Evolutionary conservation across 2,888 invertebrate species (phyloP), one percentile per base, ranked within the genome.

Genomic region (Phyto melanocephala): DNA sequence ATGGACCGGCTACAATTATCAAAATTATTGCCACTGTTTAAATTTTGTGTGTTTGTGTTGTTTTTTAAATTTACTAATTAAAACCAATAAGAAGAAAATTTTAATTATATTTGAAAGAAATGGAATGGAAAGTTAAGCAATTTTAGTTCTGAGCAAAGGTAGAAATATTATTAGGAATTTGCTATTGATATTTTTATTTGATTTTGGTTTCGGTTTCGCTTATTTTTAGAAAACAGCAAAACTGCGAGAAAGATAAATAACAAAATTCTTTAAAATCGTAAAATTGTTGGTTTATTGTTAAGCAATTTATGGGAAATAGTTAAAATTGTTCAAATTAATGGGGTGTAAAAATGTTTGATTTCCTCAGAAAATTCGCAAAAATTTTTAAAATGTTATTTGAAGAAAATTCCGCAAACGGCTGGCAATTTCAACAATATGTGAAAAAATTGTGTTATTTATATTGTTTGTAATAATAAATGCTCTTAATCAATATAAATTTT

Each of bases 121-220:
- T 82, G 79, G 67, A 75, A 79, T 79, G 79, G 76, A 79, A 79
- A 67, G 67, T 72, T 79, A 75, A 76, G 47, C 60, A 76, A 77
- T 71, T 82, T 60, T 60, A 20, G n/a, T 63, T 4, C n/a, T 47
- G 8, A 7, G 45, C 28, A 79, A 75, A 82, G 77, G 75, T 77
- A 63, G 28, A 62, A 63, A 62, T 13, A 77, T 70, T 68, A 62
- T 62, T 54, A 65, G 28, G 63, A 63, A 54, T 74, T 74, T 28
- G 22, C 22, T 45, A 62, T 54, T 37, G 7, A 40, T 24, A 60
- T 11, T 22, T 40, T 54, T 54, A n/a, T n/a, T n/a, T n/a, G n/a
- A n/a, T n/a, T n/a, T n/a, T n/a, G n/a, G n/a, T n/a, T n/a, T n/a
- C n/a, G n/a, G n/a, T n/a, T n/a, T n/a, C n/a, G n/a, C n/a, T n/a